Conservation (phyloP, 1,140 invertebrate species). For the Calephelis nemesis region DNA sequence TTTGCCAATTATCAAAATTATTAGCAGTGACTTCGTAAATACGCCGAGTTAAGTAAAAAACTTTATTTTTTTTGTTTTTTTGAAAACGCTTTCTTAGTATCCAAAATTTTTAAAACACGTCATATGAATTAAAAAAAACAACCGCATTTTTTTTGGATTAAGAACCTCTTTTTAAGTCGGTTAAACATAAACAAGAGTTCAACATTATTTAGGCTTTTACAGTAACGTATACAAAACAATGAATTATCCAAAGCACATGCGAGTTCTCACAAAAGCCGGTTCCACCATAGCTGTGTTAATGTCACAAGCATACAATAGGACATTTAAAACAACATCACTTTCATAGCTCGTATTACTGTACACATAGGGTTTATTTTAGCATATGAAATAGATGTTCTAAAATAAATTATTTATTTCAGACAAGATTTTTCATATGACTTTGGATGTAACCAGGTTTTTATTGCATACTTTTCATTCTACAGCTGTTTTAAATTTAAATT, state of each 20-base stretch:
- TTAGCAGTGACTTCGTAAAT: no score
- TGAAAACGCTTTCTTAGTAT: no score
- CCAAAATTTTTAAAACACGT: no score
- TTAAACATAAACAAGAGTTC: neutral
- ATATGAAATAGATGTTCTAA: neutral
- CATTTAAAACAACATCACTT: neutral
- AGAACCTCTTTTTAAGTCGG: no score
- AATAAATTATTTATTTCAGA: neutral
- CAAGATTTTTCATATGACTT: neutral
- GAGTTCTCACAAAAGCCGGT: constrained; percentile 5
- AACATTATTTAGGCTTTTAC: neutral
- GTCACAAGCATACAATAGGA: neutral
- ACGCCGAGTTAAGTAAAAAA: no score
- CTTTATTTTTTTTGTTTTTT: no score
- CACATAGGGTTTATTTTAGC: neutral
- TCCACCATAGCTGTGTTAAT: constrained; percentile 8
- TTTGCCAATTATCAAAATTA: no score
- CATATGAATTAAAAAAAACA: no score
- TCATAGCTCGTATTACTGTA: neutral
- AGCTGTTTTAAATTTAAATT: no score
- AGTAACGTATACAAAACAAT: constrained; percentile 13
- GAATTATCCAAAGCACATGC: constrained; percentile 12
- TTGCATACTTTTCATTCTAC: no score
- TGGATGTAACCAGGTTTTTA: no score
- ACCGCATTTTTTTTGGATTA: no score